Evolutionary conservation across 1,140 invertebrate species (phyloP).

Genomic region (Geopemphigus sp.): DNA sequence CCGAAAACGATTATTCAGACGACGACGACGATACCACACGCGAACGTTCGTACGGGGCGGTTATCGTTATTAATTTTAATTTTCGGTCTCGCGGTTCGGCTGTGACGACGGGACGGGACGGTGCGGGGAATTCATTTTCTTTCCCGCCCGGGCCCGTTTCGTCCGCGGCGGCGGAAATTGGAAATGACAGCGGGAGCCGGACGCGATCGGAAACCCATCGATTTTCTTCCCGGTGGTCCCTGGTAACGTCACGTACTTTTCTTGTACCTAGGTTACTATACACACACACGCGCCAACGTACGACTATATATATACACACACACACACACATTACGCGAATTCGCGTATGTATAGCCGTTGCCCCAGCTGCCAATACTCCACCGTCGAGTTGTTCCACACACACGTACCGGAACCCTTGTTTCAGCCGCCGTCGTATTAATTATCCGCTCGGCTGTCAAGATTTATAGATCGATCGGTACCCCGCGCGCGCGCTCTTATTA

Average conservation of each 20-base stretch:
- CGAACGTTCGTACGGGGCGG: no score
- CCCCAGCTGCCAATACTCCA: background rate
- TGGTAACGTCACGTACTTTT: conserved; percentile 48
- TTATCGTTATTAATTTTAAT: conserved; percentile 28
- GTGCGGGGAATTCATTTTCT: background rate
- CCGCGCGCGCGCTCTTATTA: no score
- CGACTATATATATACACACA: background rate
- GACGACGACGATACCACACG: no score
- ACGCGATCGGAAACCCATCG: conserved; percentile 48
- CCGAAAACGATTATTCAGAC: no score
- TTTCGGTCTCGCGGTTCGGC: background rate
- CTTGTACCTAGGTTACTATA: conserved; percentile 40
- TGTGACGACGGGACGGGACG: no score
- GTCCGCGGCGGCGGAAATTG: conserved; percentile 45
- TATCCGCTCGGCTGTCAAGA: conserved; percentile 44
- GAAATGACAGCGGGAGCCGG: conserved; percentile 47
- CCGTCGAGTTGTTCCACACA: background rate
- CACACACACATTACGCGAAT: no score
- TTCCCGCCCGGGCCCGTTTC: conserved; percentile 15
- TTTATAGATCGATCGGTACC: conserved; percentile 11
- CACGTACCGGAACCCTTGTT: conserved; percentile 37
- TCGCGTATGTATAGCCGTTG: background rate
- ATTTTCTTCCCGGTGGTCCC: conserved; percentile 36
- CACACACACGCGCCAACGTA: background rate
- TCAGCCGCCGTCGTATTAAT: conserved; percentile 37